Evolutionary conservation across 2,113 vertebrate genomes (phyloP), one percentile per base, ranked within the genome.

Genomic region (Oplegnathus fasciatus): DNA sequence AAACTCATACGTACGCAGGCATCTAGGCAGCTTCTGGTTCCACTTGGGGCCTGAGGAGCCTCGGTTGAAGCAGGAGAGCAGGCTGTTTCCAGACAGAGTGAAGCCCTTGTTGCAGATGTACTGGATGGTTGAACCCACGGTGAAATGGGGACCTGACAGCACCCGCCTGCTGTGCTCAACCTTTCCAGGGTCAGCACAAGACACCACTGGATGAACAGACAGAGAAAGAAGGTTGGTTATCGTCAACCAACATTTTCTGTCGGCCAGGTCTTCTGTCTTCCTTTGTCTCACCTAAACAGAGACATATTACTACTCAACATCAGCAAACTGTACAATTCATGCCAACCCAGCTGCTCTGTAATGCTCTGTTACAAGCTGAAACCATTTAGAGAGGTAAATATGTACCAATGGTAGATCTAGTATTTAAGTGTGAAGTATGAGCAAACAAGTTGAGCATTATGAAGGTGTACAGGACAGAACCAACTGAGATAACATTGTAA

Each of bases 81-180:
- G 95, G 46, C 96, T 95, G 4, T 96, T 94, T 0, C 98, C 98
- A 0, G 96, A 96, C 90, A 99, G 92, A 54, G 92, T 67, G 24
- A 97, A 98, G 80, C 98, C 98, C 76, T 97, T 97, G 93, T 97
- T 96, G 0, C 98, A 99, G 86, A 98, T 82, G 32, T 97, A 99
- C 91, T 97, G 98, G 82, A 99, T 96, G 0, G 97, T 98, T 80
- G 96, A 95, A 74, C 97, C 97, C 74, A 97, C 97, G 0, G 95
- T 96, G 91, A 99, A 97, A 77, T 96, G 97, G 0, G 96, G 91
- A 11, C 95, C 97, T 1, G 98, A 97, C 86, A 98, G 92, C 46
- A 99, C 95, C 67, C 97, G 96, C 60, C 97, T 96, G 90, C 98
- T 97, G 92, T 99, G 97, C 18, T 97, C 97, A n/a, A 97, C 97